Conservation (phyloP, 92 coral and sea anemone species). For the Bergia sp. region DNA sequence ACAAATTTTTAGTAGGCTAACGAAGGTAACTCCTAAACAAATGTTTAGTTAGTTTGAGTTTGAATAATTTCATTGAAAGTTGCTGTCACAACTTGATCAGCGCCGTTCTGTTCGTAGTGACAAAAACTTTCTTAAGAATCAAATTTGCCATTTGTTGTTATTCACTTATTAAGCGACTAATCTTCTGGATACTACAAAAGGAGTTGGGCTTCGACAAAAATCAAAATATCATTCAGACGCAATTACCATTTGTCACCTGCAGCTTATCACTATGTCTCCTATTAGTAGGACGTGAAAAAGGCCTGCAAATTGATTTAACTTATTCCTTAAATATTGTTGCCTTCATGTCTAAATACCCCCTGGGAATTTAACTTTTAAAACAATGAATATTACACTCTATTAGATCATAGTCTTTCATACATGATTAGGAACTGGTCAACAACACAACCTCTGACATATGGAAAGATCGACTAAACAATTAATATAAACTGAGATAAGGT, state of each 20-base stretch:
- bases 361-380: not conserved
- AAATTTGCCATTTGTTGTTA: not conserved
- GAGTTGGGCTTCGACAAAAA: not conserved
- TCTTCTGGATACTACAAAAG: not conserved
- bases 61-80: not conserved
- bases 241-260: constrained; percentile 15
- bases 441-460: not conserved
- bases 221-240: not conserved
- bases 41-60: not conserved
- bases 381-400: too few relatives aligned
- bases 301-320: not conserved
- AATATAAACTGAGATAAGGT: not conserved
- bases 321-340: not conserved
- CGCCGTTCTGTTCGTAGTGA: not conserved
- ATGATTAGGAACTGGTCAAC: not conserved
- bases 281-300: not conserved
- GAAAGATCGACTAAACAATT: not conserved
- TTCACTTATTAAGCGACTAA: not conserved
- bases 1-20: too few relatives aligned
- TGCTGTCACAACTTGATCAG: not conserved
- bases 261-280: not conserved
- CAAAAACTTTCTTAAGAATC: not conserved
- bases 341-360: not conserved
- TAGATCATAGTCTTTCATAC: not conserved
- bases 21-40: too few relatives aligned